A percentile compares a stretch with the other conserved stretches of the same genome.
Conservation (phyloP, 2,113 vertebrate genomes). For the Leptobrachium leishanense region DNA sequence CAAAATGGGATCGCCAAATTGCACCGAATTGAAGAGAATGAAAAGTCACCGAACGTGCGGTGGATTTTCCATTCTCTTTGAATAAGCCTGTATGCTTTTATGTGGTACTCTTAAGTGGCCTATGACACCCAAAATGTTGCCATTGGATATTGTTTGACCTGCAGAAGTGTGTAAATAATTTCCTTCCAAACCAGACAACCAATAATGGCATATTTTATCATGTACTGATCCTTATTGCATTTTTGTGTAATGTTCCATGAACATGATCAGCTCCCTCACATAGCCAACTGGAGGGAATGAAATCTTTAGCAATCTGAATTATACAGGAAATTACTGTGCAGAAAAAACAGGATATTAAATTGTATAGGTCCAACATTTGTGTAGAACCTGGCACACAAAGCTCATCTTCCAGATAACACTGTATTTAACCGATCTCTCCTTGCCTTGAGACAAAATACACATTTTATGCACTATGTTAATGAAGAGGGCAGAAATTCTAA, state of each 20-base stretch:
- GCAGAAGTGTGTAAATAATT: slow-evolving; percentile 48
- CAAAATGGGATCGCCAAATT: too few relatives aligned
- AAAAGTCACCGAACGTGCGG: too few relatives aligned
- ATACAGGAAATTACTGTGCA: neutral
- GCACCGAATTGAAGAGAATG: too few relatives aligned
- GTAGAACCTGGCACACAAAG: neutral
- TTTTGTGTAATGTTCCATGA: neutral
- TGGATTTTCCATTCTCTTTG: too few relatives aligned
- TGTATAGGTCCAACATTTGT: neutral
- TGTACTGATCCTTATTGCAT: slow-evolving; percentile 52
- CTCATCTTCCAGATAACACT: too few relatives aligned
- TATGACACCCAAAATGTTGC: slow-evolving; percentile 64
- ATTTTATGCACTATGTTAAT: too few relatives aligned
- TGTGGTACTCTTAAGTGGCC: slow-evolving; percentile 46
- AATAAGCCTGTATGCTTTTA: too few relatives aligned
- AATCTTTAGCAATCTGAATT: neutral
- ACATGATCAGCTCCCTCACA: neutral
- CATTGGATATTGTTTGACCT: slow-evolving; percentile 59
- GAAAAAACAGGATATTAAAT: neutral
- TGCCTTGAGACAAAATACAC: too few relatives aligned
- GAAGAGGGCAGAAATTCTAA: too few relatives aligned
- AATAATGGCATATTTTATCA: slow-evolving; percentile 54
- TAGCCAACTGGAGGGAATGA: neutral
- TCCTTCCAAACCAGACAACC: slow-evolving; percentile 51
- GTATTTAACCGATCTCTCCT: too few relatives aligned